Percentiles rank a stretch among this genome's conserved stretches.
Evolutionary conservation across 2,113 vertebrate species (phyloP).

Genomic region (Indri indri): DNA sequence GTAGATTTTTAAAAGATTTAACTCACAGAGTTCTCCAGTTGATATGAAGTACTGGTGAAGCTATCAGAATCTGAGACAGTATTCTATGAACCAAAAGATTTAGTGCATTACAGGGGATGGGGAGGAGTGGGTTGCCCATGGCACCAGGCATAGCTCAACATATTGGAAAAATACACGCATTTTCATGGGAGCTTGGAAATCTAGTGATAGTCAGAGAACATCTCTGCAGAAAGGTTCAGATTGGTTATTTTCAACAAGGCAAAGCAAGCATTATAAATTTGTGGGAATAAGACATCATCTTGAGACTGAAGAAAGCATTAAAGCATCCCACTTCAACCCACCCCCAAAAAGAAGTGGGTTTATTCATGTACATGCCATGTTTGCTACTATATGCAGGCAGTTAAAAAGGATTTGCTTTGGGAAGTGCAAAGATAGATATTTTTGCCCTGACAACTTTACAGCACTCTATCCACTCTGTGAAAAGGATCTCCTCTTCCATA

Average conservation of each 20-base stretch:
- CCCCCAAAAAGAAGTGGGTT: not conserved
- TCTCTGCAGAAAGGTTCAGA: not conserved
- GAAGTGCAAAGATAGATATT: not conserved
- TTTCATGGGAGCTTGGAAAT: not conserved
- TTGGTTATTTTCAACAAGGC: not conserved
- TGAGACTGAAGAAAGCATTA: not conserved
- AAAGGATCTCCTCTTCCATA: not conserved
- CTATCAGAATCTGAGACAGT: not conserved
- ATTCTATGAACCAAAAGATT: not conserved
- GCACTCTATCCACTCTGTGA: not conserved
- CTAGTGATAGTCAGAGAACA: not conserved
- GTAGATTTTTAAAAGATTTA: not conserved
- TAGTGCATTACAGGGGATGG: not conserved
- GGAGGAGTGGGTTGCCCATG: fast-evolving
- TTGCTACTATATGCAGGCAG: not conserved
- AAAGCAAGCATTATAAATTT: not conserved
- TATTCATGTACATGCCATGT: not conserved
- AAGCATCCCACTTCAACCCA: too few species aligned
- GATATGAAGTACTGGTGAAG: not conserved
- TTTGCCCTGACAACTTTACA: not conserved
- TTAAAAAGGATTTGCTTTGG: not conserved
- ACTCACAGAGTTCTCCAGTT: not conserved
- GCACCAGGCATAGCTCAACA: not conserved
- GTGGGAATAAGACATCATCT: not conserved
- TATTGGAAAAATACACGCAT: not conserved